Evolutionary conservation across 2,113 vertebrate genomes (phyloP).

Genomic region (Sebastes schlegelii): DNA sequence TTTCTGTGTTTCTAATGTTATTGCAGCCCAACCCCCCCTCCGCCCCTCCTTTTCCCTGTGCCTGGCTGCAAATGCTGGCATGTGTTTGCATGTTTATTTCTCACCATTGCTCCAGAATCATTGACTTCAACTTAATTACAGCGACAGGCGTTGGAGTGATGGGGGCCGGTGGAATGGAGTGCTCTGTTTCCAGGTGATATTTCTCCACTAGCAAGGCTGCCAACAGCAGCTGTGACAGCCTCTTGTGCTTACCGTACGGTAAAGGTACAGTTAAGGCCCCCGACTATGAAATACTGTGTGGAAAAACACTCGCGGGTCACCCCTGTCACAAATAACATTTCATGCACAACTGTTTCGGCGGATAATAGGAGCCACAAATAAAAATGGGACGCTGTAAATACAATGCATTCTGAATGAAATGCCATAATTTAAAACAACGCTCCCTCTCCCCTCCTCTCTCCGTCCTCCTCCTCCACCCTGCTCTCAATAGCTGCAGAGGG

Average conservation of each 20-base stretch:
- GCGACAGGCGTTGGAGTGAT: conserved; percentile 98
- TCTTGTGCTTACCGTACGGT: conserved; percentile 87
- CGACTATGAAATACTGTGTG: conserved; percentile 91
- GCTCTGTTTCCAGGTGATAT: conserved; percentile 99
- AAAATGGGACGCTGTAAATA: conserved; percentile 99
- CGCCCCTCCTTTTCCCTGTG: conserved; percentile 47
- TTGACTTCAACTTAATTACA: conserved; percentile 99
- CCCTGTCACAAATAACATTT: conserved; percentile 99
- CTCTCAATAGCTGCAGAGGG: conserved; percentile 97
- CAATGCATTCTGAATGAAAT: conserved; percentile 99
- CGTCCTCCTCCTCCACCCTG: conserved; percentile 86
- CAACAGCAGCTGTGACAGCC: conserved; percentile 99
- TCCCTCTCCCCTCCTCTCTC: conserved; percentile 46
- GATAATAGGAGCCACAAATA: conserved; percentile 99
- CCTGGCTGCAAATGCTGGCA: conserved; percentile 78
- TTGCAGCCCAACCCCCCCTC: background rate
- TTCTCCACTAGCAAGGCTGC: conserved; percentile 94
- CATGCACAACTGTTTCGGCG: conserved; percentile 98
- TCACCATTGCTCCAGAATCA: conserved; percentile 97
- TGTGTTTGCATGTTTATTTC: conserved; percentile 89
- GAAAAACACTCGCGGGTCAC: conserved; percentile 89
- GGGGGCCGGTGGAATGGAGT: conserved; percentile 94
- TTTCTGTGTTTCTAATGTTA: conserved; percentile 52
- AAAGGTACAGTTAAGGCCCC: conserved; percentile 84
- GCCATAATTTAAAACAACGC: conserved; percentile 97